These are phyloP conservation scores for Malaclemys terrapin DNA, from an alignment of 2,113 vertebrate species.

Conservation along the genomic window DNA sequence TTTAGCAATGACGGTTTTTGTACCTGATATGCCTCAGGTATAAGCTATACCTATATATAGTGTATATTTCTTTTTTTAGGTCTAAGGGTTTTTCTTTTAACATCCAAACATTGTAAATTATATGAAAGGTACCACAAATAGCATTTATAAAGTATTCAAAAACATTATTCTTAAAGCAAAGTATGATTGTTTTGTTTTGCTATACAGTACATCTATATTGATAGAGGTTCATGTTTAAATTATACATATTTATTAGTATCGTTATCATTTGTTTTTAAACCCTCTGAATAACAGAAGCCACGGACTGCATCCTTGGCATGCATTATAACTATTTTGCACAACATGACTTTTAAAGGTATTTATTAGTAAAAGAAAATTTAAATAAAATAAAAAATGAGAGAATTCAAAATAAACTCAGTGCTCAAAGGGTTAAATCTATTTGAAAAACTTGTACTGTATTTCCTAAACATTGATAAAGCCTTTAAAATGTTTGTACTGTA, in stretches of 20 bases:
- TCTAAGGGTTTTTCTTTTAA: constrained; percentile 77
- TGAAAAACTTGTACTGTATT: constrained; percentile 93
- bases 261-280: constrained; percentile 76
- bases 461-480: constrained; percentile 91
- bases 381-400: constrained; percentile 56
- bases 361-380: constrained; percentile 74
- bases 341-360: constrained; percentile 88
- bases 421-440: constrained; percentile 99
- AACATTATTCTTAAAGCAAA: constrained; percentile 88
- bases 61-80: constrained; percentile 83
- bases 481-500: constrained; percentile 96
- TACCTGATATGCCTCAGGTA: constrained; percentile 79
- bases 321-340: constrained; percentile 95
- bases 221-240: constrained; percentile 89
- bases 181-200: constrained; percentile 86
- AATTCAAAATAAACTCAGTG: constrained; percentile 87
- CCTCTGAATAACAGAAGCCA: constrained; percentile 75
- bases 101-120: constrained; percentile 86
- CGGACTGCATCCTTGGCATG: constrained; percentile 74
- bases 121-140: constrained; percentile 85
- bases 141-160: constrained; percentile 89
- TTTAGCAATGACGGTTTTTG: constrained; percentile 78
- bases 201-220: constrained; percentile 88
- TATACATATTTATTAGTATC: constrained; percentile 88
- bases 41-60: constrained; percentile 82